Conservation (phyloP, 1,140 invertebrate species). For the Nebria ingens region DNA sequence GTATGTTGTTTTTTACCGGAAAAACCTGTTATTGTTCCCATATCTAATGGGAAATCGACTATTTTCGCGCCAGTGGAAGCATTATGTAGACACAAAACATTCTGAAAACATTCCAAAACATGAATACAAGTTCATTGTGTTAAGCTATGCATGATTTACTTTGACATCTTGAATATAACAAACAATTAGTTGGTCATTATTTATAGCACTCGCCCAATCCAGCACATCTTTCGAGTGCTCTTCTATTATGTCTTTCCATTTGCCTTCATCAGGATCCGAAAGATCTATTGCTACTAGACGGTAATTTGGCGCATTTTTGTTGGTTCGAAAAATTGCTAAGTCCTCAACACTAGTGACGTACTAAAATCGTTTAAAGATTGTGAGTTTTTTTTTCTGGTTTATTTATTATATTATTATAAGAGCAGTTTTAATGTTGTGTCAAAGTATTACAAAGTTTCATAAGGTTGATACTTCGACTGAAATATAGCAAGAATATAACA, state of each 20-base stretch:
- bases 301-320: slow-evolving; percentile 88
- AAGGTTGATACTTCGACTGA: too few relatives aligned
- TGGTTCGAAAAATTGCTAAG: slow-evolving; percentile 81
- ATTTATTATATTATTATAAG: too few relatives aligned
- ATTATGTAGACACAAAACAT: slow-evolving; percentile 71
- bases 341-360: slow-evolving; percentile 85
- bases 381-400: neutral
- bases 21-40: slow-evolving; percentile 77
- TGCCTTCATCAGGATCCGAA: slow-evolving; percentile 58
- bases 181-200: slow-evolving; percentile 77
- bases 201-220: slow-evolving; percentile 75
- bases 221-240: slow-evolving; percentile 83
- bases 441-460: too few relatives aligned
- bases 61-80: slow-evolving; percentile 62
- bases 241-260: slow-evolving; percentile 75
- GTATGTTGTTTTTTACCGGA: slow-evolving; percentile 75
- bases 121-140: slow-evolving; percentile 11
- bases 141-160: slow-evolving; percentile 38
- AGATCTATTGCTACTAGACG: slow-evolving; percentile 83
- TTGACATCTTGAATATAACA: slow-evolving; percentile 94
- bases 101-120: slow-evolving; percentile 51
- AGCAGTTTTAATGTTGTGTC: too few relatives aligned
- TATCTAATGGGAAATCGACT: slow-evolving; percentile 64
- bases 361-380: too few relatives aligned
- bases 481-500: too few relatives aligned